Evolutionary conservation across 2,113 vertebrate genomes (phyloP), one percentile per base, ranked within the genome.

Genomic region (Sceloporus undulatus): DNA sequence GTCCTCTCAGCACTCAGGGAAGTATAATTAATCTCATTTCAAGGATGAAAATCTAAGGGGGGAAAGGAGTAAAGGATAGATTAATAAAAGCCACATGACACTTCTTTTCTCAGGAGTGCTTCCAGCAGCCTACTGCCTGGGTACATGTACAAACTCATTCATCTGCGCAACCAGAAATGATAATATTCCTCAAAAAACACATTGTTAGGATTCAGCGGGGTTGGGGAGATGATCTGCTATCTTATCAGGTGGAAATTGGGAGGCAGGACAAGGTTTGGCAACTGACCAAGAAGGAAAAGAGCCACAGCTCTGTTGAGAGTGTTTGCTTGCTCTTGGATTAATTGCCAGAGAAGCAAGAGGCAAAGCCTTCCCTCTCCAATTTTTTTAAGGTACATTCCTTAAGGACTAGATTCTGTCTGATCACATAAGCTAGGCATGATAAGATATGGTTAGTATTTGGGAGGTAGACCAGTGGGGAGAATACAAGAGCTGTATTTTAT

Each of bases 21-120:
- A 52, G 25, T 52, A 76, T 79, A 86, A 77, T 86, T 86, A 86
- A 78, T 86, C 75, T 86, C 85, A 78, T 86, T 86, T 86, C 59
- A 79, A 56, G 77, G 74, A 78, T 34, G 18, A 62, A 40, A 42
- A 66, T 85, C 74, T 77, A 14, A 66, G 25, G n/a, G 40, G 52
- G 68, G n/a, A 38, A 29, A 79, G 68, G 18, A 66, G 62, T 48
- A 78, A 78, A 59, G 40, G 85, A 78, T 74, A 86, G 42, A 68
- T 79, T 86, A 79, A 79, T 78, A 71, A 79, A 85, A 86, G 76
- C 85, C 75, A 86, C 70, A 68, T 68, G 54, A 19, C 85, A 68
- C 9, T 25, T 68, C 62, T 78, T 86, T 86, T 52, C 76, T 66
- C 75, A 68, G 59, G 6, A 8, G 23, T 66, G 14, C 66, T 77